Base-by-base conservation (phyloP, 2,797 vertebrate species). In the Hylomyscus alleni region DNA sequence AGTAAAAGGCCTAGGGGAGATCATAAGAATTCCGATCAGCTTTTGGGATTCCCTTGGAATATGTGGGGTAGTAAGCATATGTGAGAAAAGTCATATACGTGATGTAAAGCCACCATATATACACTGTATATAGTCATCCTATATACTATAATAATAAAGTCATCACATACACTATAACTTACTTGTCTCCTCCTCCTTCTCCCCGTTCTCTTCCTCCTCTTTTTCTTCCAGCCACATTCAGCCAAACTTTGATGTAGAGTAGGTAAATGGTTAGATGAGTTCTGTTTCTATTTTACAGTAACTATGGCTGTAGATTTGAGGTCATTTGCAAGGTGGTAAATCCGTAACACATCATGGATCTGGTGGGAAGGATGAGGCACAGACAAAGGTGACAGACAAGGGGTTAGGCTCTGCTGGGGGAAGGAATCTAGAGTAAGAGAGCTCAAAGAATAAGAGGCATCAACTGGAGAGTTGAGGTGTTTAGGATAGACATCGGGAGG, bases 271-370 rank as follows among this genome's bases (percentile, higher is more conserved):
- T 81, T 94, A 75, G 17, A 24, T 62, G 54, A 20, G 26, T 80
- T 91, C 91, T 89, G 22, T 44, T 84, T 93, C 93, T 89, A 17
- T 76, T 91, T 81, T 56, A 47, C 3, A 13, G 69, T 76, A 73
- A 75, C 40, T 4, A 14, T 56, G 14, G 44, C 52, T 81, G 19
- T 50, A 22, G 72, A 65, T 37, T 84, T 90, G 86, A 95, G n/a
- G 65, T 22, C 54, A 24, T 58, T 19, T 26, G 26, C 58, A 60
- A 76, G 60, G 31, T 11, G 75, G 20, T 50, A 34, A 37, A 24
- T 58, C 34, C 14, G 44, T n/a, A 56, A 34, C 3, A 5, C 52
- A 10, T 54, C 76, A 47, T 87, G 15, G 37, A 50, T 83, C 40
- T 37, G 47, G 54, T 34, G 44, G 76, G 60, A 65, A 26, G 29